phyloP scores from a whole-genome alignment of 2,113 vertebrate species.

The Emydocephalus ijimae region DNA sequence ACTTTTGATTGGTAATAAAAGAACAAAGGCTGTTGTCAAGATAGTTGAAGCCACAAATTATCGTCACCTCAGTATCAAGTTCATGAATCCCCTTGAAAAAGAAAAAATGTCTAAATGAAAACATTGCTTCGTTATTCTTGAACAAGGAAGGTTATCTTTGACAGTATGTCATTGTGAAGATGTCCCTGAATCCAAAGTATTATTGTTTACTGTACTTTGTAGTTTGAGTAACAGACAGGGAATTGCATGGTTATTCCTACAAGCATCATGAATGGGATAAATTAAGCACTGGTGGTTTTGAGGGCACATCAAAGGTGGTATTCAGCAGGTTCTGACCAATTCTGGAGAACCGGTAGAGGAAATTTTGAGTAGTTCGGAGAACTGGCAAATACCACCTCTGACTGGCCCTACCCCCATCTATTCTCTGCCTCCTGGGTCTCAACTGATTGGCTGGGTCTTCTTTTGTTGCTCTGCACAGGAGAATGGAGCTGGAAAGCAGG shows the following conservation, averaged over 20 bases:
- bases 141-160: background rate
- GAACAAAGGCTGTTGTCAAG: background rate
- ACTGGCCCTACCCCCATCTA: too few species aligned
- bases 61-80: background rate
- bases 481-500: too few species aligned
- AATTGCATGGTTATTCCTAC: background rate
- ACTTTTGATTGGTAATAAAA: background rate
- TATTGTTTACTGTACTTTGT: background rate
- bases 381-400: too few species aligned
- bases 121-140: background rate
- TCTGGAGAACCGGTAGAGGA: too few species aligned
- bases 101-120: background rate
- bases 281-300: background rate
- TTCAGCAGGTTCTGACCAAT: background rate
- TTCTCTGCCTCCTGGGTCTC: too few species aligned
- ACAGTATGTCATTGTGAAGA: background rate
- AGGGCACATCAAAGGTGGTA: background rate
- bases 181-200: background rate
- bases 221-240: too few species aligned
- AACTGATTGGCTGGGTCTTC: too few species aligned
- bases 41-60: background rate
- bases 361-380: too few species aligned
- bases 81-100: background rate
- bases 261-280: background rate
- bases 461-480: too few species aligned